Evolutionary conservation across 2,888 invertebrate species (phyloP).

Genomic region (Ornithoptera alexandrae): DNA sequence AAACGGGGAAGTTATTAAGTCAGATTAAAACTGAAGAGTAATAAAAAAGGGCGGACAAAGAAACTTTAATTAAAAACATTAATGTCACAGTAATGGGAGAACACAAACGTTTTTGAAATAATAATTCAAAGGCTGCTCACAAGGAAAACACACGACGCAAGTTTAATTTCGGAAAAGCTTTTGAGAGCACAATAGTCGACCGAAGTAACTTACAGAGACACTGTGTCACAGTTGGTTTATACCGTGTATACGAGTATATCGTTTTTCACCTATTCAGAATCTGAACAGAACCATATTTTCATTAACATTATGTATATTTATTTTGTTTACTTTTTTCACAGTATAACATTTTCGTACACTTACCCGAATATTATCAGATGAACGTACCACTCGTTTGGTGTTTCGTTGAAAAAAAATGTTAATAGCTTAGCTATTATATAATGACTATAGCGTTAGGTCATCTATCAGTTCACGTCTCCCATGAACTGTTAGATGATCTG

Average conservation of each 20-base stretch:
- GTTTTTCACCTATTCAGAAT: background rate
- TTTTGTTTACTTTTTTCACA: background rate
- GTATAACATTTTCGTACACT: too few relatives aligned
- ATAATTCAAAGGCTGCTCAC: constrained; percentile 28
- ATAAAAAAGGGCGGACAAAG: constrained; percentile 12
- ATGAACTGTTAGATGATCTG: too few relatives aligned
- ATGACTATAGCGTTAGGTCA: too few relatives aligned
- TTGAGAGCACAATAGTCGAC: constrained; percentile 26
- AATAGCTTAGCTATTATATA: too few relatives aligned
- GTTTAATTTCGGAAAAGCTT: constrained; percentile 30
- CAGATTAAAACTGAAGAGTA: constrained; percentile 4
- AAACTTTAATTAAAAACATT: constrained; percentile 30
- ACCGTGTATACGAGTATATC: background rate
- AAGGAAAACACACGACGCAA: constrained; percentile 28
- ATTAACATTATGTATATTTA: background rate
- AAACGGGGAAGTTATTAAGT: constrained; percentile 16
- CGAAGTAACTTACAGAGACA: constrained; percentile 21
- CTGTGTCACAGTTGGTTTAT: background rate
- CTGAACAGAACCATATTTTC: constrained; percentile 1
- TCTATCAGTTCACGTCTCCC: too few relatives aligned
- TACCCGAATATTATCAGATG: too few relatives aligned
- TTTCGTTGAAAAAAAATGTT: too few relatives aligned
- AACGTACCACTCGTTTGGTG: too few relatives aligned
- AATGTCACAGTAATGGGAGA: constrained; percentile 24
- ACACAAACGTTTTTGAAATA: constrained; percentile 22